Base-by-base conservation (phyloP, 2,888 invertebrate genomes). In the Apamea sordens region DNA sequence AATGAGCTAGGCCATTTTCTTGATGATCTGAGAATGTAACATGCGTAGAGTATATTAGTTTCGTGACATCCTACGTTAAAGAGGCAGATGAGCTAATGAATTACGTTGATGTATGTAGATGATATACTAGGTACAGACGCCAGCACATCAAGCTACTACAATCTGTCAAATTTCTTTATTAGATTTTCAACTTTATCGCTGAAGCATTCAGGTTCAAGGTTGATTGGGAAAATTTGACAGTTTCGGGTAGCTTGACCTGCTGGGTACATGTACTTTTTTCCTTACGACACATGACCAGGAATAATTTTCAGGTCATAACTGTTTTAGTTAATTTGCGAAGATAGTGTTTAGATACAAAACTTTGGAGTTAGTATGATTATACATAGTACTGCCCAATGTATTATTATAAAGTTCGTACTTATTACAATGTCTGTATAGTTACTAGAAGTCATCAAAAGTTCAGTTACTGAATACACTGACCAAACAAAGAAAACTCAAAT, bases 1-100 rank as follows among this genome's bases (percentile, higher is more conserved):
- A 85, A 88, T 82, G 87, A 82, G 75, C 59, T 21, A 79, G 65
- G 74, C 69, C 44, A 78, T 80, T 78, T 68, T 47, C 72, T 24
- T 79, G 67, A 70, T 70, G 64, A 84, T 65, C 73, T 65, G 61
- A n/a, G 44, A 84, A 82, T 79, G 64, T 70, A 73, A 67, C 63
- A 75, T 56, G 28, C 8, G 59, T 77, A 10, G 44, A 50, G 69
- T 74, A 32, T 44, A 73, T 85, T 65, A 72, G 56, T 64, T 78
- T 47, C 61, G 53, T 67, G 18, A 70, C 63, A 50, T 74, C 4
- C 13, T 18, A 73, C n/a, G 53, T 32, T 28, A 50, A n/a, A 36
- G 53, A 41, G n/a, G 50, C 28, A 32, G 13, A 59, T 69, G 41
- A 50, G 0, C 18, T 77, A 72, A 64, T 68, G 8, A 68, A 76